phyloP scores from a whole-genome alignment of 2,113 vertebrate genomes.

The Gavia stellata region DNA sequence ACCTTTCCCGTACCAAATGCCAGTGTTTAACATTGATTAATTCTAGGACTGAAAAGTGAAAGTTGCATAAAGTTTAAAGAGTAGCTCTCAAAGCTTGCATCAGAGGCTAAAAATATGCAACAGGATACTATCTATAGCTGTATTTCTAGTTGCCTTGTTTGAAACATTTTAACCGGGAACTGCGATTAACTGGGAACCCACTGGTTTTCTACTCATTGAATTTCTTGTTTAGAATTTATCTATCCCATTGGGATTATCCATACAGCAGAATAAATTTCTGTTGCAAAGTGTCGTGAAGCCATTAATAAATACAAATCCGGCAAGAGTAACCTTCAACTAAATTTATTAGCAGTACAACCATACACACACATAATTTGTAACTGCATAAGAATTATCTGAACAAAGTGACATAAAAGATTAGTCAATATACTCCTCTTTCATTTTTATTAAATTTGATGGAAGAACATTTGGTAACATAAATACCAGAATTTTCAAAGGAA shows the following conservation, averaged over 20 bases:
- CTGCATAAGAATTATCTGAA: not conserved
- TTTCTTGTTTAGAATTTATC: not conserved
- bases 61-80: not conserved
- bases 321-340: not conserved
- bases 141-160: slow-evolving; percentile 56
- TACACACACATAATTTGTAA: not conserved
- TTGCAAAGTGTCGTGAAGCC: not conserved
- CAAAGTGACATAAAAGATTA: not conserved
- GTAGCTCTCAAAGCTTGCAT: slow-evolving; percentile 59
- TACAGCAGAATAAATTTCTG: not conserved
- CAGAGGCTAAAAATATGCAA: slow-evolving; percentile 69
- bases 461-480: not conserved
- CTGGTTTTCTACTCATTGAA: not conserved
- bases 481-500: not conserved
- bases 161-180: slow-evolving; percentile 63
- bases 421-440: not conserved
- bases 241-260: not conserved
- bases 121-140: slow-evolving; percentile 55
- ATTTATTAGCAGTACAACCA: not conserved
- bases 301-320: not conserved
- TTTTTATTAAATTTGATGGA: not conserved
- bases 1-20: not conserved
- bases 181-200: slow-evolving; percentile 3
- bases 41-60: slow-evolving; percentile 11
- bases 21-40: not conserved